These are phyloP conservation scores for Suricata suricatta DNA, from an alignment of 2,113 vertebrate genomes.

Conservation along the genomic window DNA sequence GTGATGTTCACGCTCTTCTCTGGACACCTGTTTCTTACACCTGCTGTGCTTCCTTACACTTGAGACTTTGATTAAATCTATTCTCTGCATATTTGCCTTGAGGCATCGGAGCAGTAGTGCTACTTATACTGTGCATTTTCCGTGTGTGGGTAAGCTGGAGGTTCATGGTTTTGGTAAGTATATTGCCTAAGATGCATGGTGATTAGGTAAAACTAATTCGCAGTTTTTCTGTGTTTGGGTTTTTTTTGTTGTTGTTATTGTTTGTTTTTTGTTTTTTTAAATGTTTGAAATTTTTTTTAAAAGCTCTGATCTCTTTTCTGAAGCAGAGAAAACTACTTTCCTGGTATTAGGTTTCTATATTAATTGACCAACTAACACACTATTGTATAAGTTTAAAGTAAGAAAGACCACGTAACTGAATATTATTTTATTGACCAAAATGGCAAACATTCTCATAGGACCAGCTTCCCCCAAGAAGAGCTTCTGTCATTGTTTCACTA, in stretches of 20 bases:
- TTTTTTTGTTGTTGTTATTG: slow-evolving; percentile 53
- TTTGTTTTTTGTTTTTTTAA: slow-evolving; percentile 51
- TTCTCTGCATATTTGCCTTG: slow-evolving; percentile 88
- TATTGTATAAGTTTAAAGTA: slow-evolving; percentile 67
- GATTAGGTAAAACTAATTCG: slow-evolving; percentile 80
- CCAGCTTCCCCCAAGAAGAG: slow-evolving; percentile 91
- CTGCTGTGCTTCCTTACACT: slow-evolving; percentile 81
- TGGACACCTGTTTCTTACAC: slow-evolving; percentile 84
- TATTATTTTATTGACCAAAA: slow-evolving; percentile 66
- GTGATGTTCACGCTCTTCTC: slow-evolving; percentile 75
- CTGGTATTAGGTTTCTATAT: slow-evolving; percentile 76
- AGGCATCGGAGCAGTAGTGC: slow-evolving; percentile 87
- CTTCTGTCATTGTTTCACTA: slow-evolving; percentile 95
- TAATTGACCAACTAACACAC: slow-evolving; percentile 74
- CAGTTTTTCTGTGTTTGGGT: not conserved
- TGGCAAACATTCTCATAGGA: slow-evolving; percentile 81
- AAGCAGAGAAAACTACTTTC: slow-evolving; percentile 76
- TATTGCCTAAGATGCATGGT: slow-evolving; percentile 80
- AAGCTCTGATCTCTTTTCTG: slow-evolving; percentile 78
- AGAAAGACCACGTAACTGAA: slow-evolving; percentile 12
- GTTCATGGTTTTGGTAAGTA: slow-evolving; percentile 89
- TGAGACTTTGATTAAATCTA: slow-evolving; percentile 87
- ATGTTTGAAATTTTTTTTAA: slow-evolving; percentile 58
- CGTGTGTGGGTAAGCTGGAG: slow-evolving; percentile 88
- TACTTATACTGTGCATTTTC: slow-evolving; percentile 87